Conservation (phyloP, 2,888 invertebrate genomes). For the Protula sp. region DNA sequence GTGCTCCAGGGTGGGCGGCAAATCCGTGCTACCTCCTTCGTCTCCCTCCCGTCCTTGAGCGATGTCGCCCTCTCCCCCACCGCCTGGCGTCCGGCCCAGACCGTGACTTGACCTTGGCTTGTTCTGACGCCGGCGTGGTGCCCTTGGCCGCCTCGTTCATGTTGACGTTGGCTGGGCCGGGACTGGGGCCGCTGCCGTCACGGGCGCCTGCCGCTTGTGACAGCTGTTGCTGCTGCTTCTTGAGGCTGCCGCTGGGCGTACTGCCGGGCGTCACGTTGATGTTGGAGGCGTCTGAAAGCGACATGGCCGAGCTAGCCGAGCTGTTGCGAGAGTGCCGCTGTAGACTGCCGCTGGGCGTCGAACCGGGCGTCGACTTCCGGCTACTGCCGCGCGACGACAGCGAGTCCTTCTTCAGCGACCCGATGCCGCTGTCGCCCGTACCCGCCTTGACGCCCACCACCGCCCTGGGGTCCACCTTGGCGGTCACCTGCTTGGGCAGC, state of each 20-base stretch:
- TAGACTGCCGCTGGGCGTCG: constrained; percentile 8
- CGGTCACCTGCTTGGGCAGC: constrained; percentile 3
- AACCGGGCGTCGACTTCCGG: neutral
- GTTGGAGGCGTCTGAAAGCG: constrained; percentile 2
- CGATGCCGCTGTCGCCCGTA: neutral
- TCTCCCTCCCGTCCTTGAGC: neutral
- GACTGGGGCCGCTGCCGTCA: neutral
- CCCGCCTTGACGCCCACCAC: neutral
- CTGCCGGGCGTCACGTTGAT: neutral
- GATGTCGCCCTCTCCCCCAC: neutral
- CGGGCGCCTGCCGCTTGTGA: neutral
- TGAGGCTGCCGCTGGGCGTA: neutral
- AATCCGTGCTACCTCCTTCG: constrained; percentile 38
- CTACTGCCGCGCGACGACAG: neutral
- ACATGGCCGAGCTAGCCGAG: neutral
- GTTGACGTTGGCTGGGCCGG: constrained; percentile 6
- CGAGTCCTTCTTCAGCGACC: too few relatives aligned
- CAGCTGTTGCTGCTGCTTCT: neutral
- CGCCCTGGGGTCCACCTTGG: neutral
- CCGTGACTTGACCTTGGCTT: too few relatives aligned
- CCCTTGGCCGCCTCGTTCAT: constrained; percentile 15
- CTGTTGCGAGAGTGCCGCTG: constrained; percentile 3
- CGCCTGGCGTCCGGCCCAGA: too few relatives aligned
- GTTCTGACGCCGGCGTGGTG: too few relatives aligned
- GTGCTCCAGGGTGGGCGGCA: constrained; percentile 82